Evolutionary conservation across 2,113 vertebrate genomes (phyloP).

Genomic region (Gasterosteus nipponicus): DNA sequence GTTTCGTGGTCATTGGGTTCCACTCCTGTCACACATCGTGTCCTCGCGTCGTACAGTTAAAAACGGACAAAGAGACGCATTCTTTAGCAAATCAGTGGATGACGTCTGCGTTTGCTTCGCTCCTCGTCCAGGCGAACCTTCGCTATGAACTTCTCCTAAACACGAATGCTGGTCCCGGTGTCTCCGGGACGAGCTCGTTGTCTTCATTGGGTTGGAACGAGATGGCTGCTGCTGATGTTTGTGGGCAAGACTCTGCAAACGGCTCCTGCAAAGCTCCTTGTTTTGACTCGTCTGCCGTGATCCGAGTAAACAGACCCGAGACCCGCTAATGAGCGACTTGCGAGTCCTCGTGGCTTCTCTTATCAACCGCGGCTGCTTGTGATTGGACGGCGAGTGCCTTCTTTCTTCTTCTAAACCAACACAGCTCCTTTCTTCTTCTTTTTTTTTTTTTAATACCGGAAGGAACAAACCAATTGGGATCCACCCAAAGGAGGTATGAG

Average conservation of each 20-base stretch:
- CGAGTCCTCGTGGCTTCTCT: neutral
- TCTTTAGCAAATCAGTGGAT: too few species aligned
- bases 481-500: neutral
- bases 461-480: neutral
- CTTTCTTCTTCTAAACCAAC: too few species aligned
- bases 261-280: neutral
- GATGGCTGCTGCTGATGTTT: neutral
- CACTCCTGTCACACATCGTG: neutral
- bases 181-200: neutral
- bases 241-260: neutral
- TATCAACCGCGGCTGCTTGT: neutral
- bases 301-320: neutral
- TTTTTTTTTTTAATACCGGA: neutral
- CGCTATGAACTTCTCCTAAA: neutral
- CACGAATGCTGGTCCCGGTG: neutral
- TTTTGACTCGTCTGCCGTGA: neutral
- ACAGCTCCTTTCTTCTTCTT: neutral
- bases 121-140: neutral
- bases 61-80: too few species aligned
- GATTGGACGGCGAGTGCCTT: too few species aligned
- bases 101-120: neutral
- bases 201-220: neutral
- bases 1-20: neutral
- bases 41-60: too few species aligned
- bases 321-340: neutral